Percentiles rank a stretch among this genome's conserved stretches.
Conservation (phyloP, 2,113 vertebrate species). For the Scomber scombrus region DNA sequence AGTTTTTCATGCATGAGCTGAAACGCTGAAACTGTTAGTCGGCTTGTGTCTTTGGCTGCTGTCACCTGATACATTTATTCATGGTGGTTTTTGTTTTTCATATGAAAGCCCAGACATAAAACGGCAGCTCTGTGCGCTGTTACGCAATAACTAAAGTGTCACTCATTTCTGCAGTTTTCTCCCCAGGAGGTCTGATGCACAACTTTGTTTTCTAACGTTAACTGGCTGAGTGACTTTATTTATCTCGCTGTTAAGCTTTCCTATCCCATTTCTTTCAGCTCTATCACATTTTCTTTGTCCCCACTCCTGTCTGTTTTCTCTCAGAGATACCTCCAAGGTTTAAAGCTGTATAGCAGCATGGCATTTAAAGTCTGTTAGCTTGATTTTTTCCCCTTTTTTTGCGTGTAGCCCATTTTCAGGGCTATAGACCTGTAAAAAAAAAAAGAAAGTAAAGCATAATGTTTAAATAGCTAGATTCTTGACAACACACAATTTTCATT, state of each 20-base stretch:
- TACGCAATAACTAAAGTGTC: constrained; percentile 20
- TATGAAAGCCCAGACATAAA: background rate
- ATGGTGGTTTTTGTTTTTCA: constrained; percentile 24
- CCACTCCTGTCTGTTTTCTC: background rate
- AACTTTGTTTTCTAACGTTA: constrained; percentile 13
- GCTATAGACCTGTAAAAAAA: constrained; percentile 1
- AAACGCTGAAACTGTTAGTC: background rate
- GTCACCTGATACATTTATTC: constrained; percentile 10
- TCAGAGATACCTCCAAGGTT: background rate
- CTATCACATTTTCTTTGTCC: background rate
- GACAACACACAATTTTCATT: background rate
- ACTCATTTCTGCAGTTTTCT: constrained; percentile 12
- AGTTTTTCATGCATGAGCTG: constrained; percentile 8
- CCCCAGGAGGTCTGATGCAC: constrained; percentile 14
- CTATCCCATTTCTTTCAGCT: background rate
- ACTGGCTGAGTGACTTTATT: constrained; percentile 15
- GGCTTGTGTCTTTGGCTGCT: constrained; percentile 22
- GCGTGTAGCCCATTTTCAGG: background rate
- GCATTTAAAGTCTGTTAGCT: constrained; percentile 17
- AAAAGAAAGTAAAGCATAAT: background rate
- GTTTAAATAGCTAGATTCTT: background rate
- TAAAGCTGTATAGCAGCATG: background rate
- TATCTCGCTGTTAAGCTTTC: background rate
- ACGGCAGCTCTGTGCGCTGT: background rate
- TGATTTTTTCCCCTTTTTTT: constrained; percentile 8